A percentile compares a stretch with the other conserved stretches of the same genome.
Evolutionary conservation across 2,113 vertebrate genomes (phyloP).

Genomic region (Anseranas semipalmata): DNA sequence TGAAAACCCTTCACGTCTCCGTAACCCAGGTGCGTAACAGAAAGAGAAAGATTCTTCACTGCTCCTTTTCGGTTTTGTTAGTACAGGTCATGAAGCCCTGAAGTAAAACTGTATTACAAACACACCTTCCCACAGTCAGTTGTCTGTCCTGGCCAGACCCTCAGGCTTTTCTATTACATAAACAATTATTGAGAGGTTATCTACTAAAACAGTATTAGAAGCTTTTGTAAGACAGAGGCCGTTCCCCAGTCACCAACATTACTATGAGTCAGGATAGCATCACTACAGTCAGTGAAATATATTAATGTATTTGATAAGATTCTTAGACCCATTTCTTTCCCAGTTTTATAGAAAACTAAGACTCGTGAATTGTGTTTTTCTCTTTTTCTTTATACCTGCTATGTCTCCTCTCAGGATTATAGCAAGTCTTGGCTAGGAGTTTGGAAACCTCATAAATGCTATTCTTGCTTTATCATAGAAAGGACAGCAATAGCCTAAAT

Average conservation of each 20-base stretch:
- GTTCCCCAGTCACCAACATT: not conserved
- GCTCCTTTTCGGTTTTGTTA: not conserved
- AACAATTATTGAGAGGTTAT: not conserved
- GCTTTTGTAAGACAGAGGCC: not conserved
- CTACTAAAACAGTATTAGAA: not conserved
- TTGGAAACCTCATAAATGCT: not conserved
- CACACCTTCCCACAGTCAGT: not conserved
- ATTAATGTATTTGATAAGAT: not conserved
- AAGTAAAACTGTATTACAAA: not conserved
- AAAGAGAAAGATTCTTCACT: not conserved
- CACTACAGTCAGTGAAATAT: not conserved
- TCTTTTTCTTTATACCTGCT: not conserved
- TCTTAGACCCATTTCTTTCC: not conserved
- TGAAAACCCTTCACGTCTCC: accelerated
- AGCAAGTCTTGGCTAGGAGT: not conserved
- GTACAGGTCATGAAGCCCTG: not conserved
- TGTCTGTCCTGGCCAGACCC: not conserved
- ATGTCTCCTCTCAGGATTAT: not conserved
- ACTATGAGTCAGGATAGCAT: not conserved
- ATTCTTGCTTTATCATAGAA: not conserved
- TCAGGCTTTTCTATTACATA: not conserved
- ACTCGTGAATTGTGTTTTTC: not conserved
- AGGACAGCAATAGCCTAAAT: not conserved
- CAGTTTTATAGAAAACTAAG: not conserved
- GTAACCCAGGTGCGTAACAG: accelerated